A percentile compares a stretch with the other conserved stretches of the same genome.
These are phyloP conservation scores for Eurystomus glaucurus DNA, from an alignment of 2,797 vertebrate species.

Conservation along the genomic window DNA sequence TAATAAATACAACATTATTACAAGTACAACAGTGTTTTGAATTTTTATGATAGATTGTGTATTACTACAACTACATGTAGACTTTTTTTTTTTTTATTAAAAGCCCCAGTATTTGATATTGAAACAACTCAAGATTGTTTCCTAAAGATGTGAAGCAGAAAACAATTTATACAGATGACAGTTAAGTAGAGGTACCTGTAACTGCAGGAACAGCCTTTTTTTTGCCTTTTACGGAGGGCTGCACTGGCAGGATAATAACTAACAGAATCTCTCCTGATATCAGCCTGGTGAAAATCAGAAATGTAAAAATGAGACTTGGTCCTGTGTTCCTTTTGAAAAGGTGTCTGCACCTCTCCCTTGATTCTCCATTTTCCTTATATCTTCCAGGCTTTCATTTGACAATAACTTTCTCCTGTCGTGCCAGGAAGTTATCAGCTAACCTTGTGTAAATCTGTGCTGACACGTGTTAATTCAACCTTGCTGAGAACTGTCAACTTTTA, in stretches of 20 bases:
- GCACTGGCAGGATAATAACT: background rate
- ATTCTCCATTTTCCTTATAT: background rate
- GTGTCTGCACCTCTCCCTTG: background rate
- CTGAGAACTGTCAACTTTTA: constrained; percentile 35
- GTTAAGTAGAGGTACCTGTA: background rate
- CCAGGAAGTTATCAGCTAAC: constrained; percentile 47
- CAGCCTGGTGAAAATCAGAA: background rate
- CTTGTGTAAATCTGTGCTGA: constrained; percentile 61
- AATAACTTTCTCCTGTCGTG: constrained; percentile 18
- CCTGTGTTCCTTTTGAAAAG: background rate
- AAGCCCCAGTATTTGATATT: background rate
- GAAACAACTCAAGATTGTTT: background rate
- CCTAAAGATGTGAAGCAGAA: background rate
- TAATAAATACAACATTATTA: background rate
- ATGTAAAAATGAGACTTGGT: background rate
- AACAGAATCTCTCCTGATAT: background rate
- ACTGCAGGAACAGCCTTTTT: background rate
- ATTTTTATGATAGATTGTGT: background rate
- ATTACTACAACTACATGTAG: background rate
- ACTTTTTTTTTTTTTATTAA: background rate
- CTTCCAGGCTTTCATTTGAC: constrained; percentile 12
- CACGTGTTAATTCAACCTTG: constrained; percentile 67
- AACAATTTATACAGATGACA: background rate
- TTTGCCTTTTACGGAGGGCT: background rate
- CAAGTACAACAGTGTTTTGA: background rate